A percentile compares a stretch with the other conserved stretches of the same genome.
Conservation (phyloP, 1,140 invertebrate genomes). For the Pseudomyrmex concolor region DNA sequence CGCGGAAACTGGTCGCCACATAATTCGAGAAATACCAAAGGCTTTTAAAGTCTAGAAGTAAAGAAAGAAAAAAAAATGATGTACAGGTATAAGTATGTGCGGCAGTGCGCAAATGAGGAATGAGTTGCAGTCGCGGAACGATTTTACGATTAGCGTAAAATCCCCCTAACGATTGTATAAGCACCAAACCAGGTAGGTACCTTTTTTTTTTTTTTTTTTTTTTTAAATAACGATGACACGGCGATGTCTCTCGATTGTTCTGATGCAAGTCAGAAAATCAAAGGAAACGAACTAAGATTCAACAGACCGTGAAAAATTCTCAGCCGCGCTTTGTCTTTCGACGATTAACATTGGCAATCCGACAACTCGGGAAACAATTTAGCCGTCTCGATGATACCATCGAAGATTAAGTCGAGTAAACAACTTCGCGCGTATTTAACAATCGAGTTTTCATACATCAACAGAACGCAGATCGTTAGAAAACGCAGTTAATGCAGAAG, state of each 20-base stretch:
- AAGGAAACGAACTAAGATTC: not conserved
- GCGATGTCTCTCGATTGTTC: not conserved
- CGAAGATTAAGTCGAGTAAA: conserved; percentile 1
- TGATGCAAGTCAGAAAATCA: not conserved
- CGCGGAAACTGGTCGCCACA: conserved; percentile 32
- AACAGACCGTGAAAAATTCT: not conserved
- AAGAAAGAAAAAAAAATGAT: not conserved
- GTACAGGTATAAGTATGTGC: not conserved
- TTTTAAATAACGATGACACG: conserved; percentile 62
- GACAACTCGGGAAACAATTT: not conserved
- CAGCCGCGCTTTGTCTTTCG: not conserved
- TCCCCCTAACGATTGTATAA: too few relatives aligned
- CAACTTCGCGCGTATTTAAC: not conserved
- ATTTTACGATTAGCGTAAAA: not conserved
- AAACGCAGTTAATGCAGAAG: too few relatives aligned
- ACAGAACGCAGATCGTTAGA: not conserved
- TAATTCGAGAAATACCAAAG: conserved; percentile 14
- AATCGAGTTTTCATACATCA: not conserved
- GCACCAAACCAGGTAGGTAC: not conserved
- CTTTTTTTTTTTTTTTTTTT: conserved; percentile 34
- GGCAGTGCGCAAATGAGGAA: not conserved
- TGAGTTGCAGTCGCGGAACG: not conserved
- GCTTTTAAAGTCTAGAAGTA: not conserved
- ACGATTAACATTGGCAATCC: not conserved
- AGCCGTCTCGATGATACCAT: not conserved